Base-by-base conservation (phyloP, 2,797 vertebrate genomes). In the Vultur gryphus region DNA sequence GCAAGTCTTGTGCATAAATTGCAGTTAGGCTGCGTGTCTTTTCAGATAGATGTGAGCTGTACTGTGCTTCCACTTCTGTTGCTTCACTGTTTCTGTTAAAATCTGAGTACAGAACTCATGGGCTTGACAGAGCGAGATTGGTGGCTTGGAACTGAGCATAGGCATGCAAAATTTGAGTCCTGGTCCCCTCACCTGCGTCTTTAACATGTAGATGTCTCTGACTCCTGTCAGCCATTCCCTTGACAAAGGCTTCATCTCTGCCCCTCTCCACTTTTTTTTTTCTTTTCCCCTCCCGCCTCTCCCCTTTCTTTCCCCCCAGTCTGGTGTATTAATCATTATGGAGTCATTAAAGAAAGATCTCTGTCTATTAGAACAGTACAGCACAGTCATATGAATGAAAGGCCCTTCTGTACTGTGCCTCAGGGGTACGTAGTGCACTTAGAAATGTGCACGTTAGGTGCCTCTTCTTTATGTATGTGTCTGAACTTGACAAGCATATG, bases 291-390 rank as follows among this genome's bases (percentile, higher is more conserved):
- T 37, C 35, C 35, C 35, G 7, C 35, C 35, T 37, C 35, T 37
- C 35, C 35, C 25, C 37, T 1, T 21, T 31, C 7, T 7, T 39
- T 33, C 6, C 2, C 4, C 5, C 12, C 35, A 11, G 0, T 49
- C 46, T 71, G 59, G 7, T 85, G 11, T 71, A 77, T 89, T 87
- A 87, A 41, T 86, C 33, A 11, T 81, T 69, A 29, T 6, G 3
- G 54, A 79, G 44, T 15, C 64, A 57, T 79, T 92, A 87, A 79
- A 75, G 66, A 87, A 77, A 76, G 43, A 83, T 83, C 31, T 82
- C 48, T 76, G 21, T 69, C 59, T 90, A 2, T 70, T 55, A 71
- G 37, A 80, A 39, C 46, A 79, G 77, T 70, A 51, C 54, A 58
- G 55, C 62, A 64, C 54, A 58, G 70, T 75, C 39, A 19, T 9